phyloP scores from a whole-genome alignment of 2,888 invertebrate genomes.

The Amaurobius ferox region DNA sequence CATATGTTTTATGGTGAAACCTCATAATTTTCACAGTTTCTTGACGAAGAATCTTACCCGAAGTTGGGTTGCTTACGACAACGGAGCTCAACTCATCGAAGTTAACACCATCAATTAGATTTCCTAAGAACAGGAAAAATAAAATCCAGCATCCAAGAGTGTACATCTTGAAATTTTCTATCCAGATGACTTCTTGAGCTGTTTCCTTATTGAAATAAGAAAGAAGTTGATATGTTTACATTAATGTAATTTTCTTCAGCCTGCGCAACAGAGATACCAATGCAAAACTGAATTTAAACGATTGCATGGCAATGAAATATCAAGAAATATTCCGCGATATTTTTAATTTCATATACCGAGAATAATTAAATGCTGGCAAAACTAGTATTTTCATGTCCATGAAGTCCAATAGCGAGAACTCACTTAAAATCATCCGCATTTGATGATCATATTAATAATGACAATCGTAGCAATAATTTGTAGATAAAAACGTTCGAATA shows the following conservation, averaged over 20 bases:
- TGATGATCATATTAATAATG: too few species aligned
- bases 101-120: conserved; percentile 38
- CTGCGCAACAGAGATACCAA: neutral
- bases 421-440: too few species aligned
- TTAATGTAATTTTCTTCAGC: neutral
- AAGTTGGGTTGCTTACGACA: neutral
- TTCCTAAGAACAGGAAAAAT: conserved; percentile 19
- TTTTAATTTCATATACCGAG: too few species aligned
- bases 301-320: neutral
- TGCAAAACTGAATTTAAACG: neutral
- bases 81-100: neutral
- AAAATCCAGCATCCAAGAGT: conserved; percentile 3
- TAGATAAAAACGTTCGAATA: too few species aligned
- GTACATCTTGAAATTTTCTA: neutral
- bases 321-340: too few species aligned
- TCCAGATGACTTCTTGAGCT: neutral
- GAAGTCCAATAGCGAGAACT: too few species aligned
- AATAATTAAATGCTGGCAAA: too few species aligned
- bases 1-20: neutral
- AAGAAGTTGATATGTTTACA: too few species aligned
- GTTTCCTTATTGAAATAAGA: too few species aligned
- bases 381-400: too few species aligned
- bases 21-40: neutral
- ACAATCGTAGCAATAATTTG: too few species aligned
- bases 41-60: neutral